These are phyloP conservation scores for Heliconius hewitsoni DNA, from an alignment of 1,140 invertebrate genomes.

Conservation along the genomic window DNA sequence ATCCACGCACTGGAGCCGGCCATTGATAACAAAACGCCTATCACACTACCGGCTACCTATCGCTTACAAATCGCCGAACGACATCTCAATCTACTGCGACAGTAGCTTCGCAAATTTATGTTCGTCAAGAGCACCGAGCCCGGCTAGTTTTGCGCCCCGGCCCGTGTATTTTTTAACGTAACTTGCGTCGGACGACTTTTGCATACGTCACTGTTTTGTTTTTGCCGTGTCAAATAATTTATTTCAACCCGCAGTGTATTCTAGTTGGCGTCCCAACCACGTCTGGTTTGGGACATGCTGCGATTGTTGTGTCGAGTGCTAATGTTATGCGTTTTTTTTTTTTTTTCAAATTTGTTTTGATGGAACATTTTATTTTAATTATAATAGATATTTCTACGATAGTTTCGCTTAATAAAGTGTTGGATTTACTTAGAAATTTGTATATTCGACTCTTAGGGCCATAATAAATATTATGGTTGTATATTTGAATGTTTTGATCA, in stretches of 20 bases:
- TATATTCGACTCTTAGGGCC: too few relatives aligned
- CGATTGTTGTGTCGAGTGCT: slow-evolving; percentile 37
- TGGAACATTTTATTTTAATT: background rate
- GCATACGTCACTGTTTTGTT: slow-evolving; percentile 47
- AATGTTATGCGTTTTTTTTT: slow-evolving; percentile 24
- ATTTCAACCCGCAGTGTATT: slow-evolving; percentile 44
- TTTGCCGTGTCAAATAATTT: slow-evolving; percentile 46
- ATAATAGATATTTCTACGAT: too few relatives aligned
- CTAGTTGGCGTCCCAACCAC: too few relatives aligned
- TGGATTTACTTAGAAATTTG: too few relatives aligned
- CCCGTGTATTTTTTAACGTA: slow-evolving; percentile 45
- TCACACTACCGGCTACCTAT: slow-evolving; percentile 18
- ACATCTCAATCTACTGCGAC: slow-evolving; percentile 45
- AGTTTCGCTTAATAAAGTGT: too few relatives aligned
- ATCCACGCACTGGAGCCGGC: background rate
- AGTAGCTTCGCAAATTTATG: slow-evolving; percentile 41
- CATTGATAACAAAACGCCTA: slow-evolving; percentile 28
- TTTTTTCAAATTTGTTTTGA: background rate
- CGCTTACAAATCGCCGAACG: slow-evolving; percentile 40
- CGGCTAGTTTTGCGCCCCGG: slow-evolving; percentile 43
- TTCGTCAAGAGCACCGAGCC: slow-evolving; percentile 42
- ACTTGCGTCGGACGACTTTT: slow-evolving; percentile 47
- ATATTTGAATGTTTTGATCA: too few relatives aligned
- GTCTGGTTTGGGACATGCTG: slow-evolving; percentile 43
- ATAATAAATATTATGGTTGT: too few relatives aligned